Base-by-base conservation (phyloP, 1,140 invertebrate genomes). In the Drosophila chauvacae region DNA sequence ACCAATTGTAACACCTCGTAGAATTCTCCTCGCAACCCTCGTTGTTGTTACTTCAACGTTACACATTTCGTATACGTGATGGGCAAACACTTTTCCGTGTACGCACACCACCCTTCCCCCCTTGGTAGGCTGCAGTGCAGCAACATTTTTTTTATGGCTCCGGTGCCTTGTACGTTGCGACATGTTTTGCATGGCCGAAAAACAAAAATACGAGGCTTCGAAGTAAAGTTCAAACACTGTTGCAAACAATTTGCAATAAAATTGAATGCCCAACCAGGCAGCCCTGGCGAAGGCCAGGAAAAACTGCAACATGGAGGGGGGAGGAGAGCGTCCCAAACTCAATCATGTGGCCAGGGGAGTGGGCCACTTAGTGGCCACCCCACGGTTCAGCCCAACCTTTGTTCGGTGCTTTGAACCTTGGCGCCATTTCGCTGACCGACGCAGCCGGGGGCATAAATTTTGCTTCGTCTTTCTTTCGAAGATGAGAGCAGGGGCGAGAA, bases 161-260 rank as follows among this genome's bases (percentile, higher is more conserved):
- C 20, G 60, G 63, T 61, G 33, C 20, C 57, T 61, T 70, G 65
- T 60, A 44, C 39, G 48, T 56, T 48, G 69, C 70, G 70, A 82
- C 84, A 86, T 71, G 83, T 87, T 79, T 87, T 79, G 79, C 83
- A 85, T 82, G 79, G 74, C 57, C 79, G 62, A 71, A 80, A 76
- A 71, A 60, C 26, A 69, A 37, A 70, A 48, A 68, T 18, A 48
- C 16, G 51, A 3, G 33, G 23, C 41, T 33, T 7, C 2, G 59
- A 47, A 53, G 14, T 37, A 72, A 61, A 68, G 66, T 69, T 60
- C 69, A 76, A 77, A 80, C 45, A 72, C 65, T 72, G 72, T 74
- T 80, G 84, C 68, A 74, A 87, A 88, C 83, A 88, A 88, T 87
- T 88, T 87, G 80, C 84, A 87, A 87, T 87, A 88, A 88, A 87